A percentile compares a stretch with the other conserved stretches of the same genome.
These are phyloP conservation scores for Aythya fuligula DNA, from an alignment of 2,797 vertebrate genomes.

Conservation along the genomic window DNA sequence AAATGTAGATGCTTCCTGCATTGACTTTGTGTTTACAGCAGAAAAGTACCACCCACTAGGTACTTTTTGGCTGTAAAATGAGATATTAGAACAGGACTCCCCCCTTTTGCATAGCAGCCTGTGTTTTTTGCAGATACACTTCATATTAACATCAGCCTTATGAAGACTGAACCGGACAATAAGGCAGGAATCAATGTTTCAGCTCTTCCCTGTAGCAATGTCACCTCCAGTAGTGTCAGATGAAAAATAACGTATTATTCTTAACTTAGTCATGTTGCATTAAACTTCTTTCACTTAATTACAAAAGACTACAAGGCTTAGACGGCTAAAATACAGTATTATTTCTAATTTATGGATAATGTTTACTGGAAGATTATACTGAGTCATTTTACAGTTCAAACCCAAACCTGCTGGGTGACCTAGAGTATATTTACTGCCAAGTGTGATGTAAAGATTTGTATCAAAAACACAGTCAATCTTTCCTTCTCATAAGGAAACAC, in stretches of 20 bases:
- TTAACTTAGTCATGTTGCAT: background rate
- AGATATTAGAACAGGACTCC: background rate
- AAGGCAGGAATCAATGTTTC: background rate
- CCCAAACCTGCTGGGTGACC: constrained; percentile 47
- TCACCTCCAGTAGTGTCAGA: background rate
- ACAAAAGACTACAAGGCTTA: background rate
- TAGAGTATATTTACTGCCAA: background rate
- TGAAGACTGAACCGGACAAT: background rate
- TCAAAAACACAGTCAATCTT: background rate
- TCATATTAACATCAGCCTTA: background rate
- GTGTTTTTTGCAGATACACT: background rate
- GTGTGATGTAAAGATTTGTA: constrained; percentile 15
- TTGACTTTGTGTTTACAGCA: background rate
- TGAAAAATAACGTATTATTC: background rate
- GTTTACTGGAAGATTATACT: background rate
- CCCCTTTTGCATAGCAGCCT: background rate
- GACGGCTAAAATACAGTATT: background rate
- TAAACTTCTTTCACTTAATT: background rate
- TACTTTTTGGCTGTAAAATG: background rate
- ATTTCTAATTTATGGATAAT: background rate
- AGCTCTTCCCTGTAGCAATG: background rate
- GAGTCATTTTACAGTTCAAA: constrained; percentile 10
- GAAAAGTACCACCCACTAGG: no score
- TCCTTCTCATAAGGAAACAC: background rate
- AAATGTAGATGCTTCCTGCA: background rate